These are phyloP conservation scores for Nineta flava DNA, from an alignment of 2,888 invertebrate genomes.

Conservation along the genomic window DNA sequence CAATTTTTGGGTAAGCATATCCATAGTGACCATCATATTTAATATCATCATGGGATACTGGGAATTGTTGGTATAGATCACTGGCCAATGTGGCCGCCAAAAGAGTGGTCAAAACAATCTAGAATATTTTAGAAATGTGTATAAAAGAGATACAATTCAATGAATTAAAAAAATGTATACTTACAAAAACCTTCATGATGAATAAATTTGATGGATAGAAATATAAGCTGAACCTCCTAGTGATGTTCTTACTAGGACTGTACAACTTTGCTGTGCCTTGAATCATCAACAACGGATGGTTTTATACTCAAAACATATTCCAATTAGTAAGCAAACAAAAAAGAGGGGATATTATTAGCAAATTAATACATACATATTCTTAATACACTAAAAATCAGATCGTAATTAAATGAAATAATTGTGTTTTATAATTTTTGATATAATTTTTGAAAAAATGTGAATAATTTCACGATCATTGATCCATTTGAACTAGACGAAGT, in stretches of 20 bases:
- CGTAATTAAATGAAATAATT: no score
- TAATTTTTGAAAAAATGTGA: not conserved
- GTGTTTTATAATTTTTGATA: no score
- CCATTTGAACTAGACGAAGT: not conserved
- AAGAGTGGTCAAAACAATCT: not conserved
- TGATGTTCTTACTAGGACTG: constrained; percentile 8
- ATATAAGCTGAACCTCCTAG: constrained; percentile 6
- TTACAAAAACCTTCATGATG: constrained; percentile 6
- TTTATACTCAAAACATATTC: constrained; percentile 2
- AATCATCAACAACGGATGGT: not conserved
- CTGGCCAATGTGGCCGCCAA: constrained; percentile 7
- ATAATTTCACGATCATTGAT: constrained; percentile 4
- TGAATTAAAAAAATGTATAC: constrained; percentile 1
- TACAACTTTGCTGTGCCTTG: constrained; percentile 3
- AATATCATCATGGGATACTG: constrained; percentile 5
- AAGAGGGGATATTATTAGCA: no score
- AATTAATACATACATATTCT: no score
- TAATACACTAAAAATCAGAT: no score
- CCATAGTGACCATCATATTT: constrained; percentile 10
- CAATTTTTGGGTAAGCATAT: constrained; percentile 8
- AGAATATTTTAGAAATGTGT: no score
- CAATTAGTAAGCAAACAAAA: no score
- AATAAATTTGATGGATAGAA: not conserved
- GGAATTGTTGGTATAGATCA: not conserved
- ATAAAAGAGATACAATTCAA: no score